Evolutionary conservation across 2,888 invertebrate species (phyloP), one percentile per base, ranked within the genome.

Genomic region (Peribatodes rhomboidaria): DNA sequence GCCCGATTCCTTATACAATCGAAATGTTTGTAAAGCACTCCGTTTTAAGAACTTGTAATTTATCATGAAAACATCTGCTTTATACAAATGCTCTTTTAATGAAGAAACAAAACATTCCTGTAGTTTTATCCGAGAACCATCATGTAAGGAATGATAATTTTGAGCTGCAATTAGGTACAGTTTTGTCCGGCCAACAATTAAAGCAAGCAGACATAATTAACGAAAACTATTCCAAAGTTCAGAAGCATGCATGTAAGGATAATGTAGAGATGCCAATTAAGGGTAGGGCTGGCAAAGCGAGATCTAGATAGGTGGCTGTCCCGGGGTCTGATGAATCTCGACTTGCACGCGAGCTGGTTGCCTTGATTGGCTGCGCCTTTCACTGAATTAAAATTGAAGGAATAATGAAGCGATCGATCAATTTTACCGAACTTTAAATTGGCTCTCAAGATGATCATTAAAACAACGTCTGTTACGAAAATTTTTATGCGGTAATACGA

Each of bases 231-330:
- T 72, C 20, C 18, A 58, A 68, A 68, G 64, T 64, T 72, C 55
- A 64, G 65, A 67, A 58, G 69, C 68, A 67, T 66, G 50, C 61
- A 66, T 69, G 69, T 65, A 56, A 49, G 66, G 61, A 78, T 71
- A 79, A 83, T 82, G 81, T 83, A 84, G 80, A 80, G 80, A 75
- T 84, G 85, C 87, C 88, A 90, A 90, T 89, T 89, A 89, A 85
- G 76, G 81, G 79, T 80, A 73, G 79, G 77, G 74, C 74, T 81
- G 76, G 77, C 77, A 80, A 82, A 83, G 83, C 65, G 66, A 83
- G 85, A 87, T 88, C 86, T 84, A 85, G 88, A 89, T 88, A 89
- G 80, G 79, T 72, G 71, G 74, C 69, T 77, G 77, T 73, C 79
- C 71, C 72, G 68, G 67, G 66, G 76, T 74, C 76, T 80, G 86